Evolutionary conservation across 1,140 invertebrate species (phyloP).

Genomic region (Aphis craccivora): DNA sequence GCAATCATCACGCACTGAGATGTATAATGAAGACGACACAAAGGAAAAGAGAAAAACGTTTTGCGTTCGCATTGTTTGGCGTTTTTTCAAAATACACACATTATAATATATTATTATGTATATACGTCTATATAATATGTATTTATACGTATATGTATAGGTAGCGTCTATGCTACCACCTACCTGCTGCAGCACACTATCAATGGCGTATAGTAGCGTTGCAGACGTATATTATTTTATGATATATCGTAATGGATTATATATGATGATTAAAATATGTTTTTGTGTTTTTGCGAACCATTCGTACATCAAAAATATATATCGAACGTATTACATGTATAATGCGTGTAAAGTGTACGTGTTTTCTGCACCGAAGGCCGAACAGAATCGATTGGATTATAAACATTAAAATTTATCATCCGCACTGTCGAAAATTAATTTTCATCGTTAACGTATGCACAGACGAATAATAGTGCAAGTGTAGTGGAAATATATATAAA

Average conservation of each 20-base stretch:
- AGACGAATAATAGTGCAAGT: too few species aligned
- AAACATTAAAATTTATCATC: too few species aligned
- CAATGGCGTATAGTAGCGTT: too few species aligned
- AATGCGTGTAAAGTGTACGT: too few species aligned
- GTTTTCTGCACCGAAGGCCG: too few species aligned
- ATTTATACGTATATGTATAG: neutral
- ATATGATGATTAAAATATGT: neutral
- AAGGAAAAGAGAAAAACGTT: neutral
- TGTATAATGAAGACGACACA: neutral
- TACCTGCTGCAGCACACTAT: neutral
- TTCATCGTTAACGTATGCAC: too few species aligned
- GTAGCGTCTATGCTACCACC: neutral
- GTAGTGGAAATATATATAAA: too few species aligned
- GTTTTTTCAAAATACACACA: neutral
- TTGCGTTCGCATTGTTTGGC: neutral
- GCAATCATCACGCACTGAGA: neutral
- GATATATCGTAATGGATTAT: neutral
- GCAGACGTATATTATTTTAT: too few species aligned
- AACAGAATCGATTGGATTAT: too few species aligned
- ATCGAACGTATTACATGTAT: too few species aligned
- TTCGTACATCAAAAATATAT: too few species aligned
- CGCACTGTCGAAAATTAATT: too few species aligned
- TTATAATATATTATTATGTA: neutral
- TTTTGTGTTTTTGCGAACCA: neutral
- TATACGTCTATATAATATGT: neutral